Evolutionary conservation across 1,140 invertebrate genomes (phyloP), one percentile per base, ranked within the genome.

Genomic region (Drosophila obscura): DNA sequence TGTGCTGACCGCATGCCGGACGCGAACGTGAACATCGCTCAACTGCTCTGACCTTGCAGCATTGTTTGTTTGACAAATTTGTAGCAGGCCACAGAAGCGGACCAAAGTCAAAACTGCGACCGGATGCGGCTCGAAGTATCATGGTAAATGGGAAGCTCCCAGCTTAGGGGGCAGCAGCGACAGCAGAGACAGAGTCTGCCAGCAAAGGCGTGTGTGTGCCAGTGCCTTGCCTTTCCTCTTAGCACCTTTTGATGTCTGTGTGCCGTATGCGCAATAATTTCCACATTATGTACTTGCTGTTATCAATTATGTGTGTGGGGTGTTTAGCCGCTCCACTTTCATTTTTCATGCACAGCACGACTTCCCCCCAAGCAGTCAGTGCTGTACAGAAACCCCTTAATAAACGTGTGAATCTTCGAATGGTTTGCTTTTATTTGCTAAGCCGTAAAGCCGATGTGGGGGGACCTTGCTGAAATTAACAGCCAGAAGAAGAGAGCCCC

Each of bases 31-130:
- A 87, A 88, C 83, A 85, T 72, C 60, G 68, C 55, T 77, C 64
- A 76, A 49, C 46, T n/a, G 50, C 24, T 39, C 35, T 65, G 79
- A 82, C 82, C 82, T 87, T 87, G 82, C 77, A 43, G 66, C 79
- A 73, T 82, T 82, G 83, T 82, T 82, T 49, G 71, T 83, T 85
- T 87, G 82, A 87, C 82, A 87, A 87, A 87, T 87, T 88, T 87
- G 82, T 82, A 76, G 82, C 83, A 85, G 35, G 51, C 26, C 49
- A 58, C 56, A 43, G 62, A 51, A 41, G 41, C 13, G 26, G 59
- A 62, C 39, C 75, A 57, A 71, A 19, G 19, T 19, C 19, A 19
- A 19, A 19, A 80, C 61, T 76, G 81, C 57, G 82, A 84, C 81
- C 81, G 81, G 81, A 85, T 85, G 82, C 69, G 59, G 49, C 63